Evolutionary conservation across 2,113 vertebrate species (phyloP), one percentile per base, ranked within the genome.

Genomic region (Saccopteryx leptura): DNA sequence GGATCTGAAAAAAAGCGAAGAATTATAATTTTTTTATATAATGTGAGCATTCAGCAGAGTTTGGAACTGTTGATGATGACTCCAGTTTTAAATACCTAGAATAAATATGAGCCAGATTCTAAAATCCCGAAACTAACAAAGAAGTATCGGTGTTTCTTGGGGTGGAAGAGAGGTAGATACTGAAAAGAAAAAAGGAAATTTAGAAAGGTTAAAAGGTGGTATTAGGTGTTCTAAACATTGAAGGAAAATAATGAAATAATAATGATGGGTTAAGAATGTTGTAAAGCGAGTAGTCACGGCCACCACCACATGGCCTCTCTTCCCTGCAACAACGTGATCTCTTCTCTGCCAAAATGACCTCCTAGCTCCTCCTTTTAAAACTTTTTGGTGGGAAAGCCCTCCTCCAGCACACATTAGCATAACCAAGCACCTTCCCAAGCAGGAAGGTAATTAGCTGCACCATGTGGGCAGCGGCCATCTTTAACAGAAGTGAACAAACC

Each of bases 81-180:
- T 76, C 15, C 19, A n/a, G 28, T 66, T 90, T 91, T 84, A 91
- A 88, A 72, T 14, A 91, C 13, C 63, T 83, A 58, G 78, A 56
- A 76, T 88, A 90, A 84, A 46, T 24, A 26, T 56, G 52, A 85
- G 8, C 9, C 39, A 56, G 28, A 50, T 56, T 84, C 54, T 88
- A 31, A 90, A 79, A 76, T 75, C 92, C 75, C 69, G 87, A 65
- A 81, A 92, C 60, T 88, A 60, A 83, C 9, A 83, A 86, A 18
- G 9, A 74, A 78, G 7, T 11, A 28, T 78, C 9, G 68, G 13
- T 46, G 5, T 72, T 63, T 82, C 5, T 13, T 66, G 19, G 26
- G 46, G 2, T 14, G 5, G 69, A 48, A 66, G 23, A 23, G 80
- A 17, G 18, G 1, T 26, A 14, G 13, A 74, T 4, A 23, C 50